These are phyloP conservation scores for Hestina assimilis DNA, from an alignment of 1,140 invertebrate genomes.

Conservation along the genomic window DNA sequence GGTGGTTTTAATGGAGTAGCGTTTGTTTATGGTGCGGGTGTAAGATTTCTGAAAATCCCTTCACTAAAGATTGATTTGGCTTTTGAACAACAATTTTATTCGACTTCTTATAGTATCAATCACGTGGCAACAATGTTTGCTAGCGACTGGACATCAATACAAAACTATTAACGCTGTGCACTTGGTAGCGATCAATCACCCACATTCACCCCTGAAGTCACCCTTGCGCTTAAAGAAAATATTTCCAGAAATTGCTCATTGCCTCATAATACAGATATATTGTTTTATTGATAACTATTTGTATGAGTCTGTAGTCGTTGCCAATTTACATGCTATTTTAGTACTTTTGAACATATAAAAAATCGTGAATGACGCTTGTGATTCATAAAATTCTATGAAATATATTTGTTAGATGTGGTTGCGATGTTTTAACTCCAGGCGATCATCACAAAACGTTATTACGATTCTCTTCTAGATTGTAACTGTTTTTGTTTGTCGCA, in stretches of 20 bases:
- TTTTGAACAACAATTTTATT: too few relatives aligned
- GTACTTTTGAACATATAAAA: not conserved
- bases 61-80: too few relatives aligned
- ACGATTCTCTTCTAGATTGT: too few relatives aligned
- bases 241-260: not conserved
- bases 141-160: not conserved
- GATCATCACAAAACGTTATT: too few relatives aligned
- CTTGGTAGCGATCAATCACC: not conserved
- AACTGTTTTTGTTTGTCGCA: too few relatives aligned
- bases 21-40: too few relatives aligned
- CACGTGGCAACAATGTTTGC: not conserved
- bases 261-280: not conserved
- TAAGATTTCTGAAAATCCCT: too few relatives aligned
- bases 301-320: not conserved
- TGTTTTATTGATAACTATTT: not conserved
- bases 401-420: too few relatives aligned
- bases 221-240: not conserved
- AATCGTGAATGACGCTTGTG: not conserved
- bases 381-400: not conserved
- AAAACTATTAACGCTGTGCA: not conserved
- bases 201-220: not conserved
- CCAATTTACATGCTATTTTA: slow-evolving; percentile 4
- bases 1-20: too few relatives aligned
- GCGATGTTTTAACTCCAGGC: too few relatives aligned
- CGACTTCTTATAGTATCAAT: too few relatives aligned